Conservation (phyloP, 2,113 vertebrate species). For the Coptodon rendalli region DNA sequence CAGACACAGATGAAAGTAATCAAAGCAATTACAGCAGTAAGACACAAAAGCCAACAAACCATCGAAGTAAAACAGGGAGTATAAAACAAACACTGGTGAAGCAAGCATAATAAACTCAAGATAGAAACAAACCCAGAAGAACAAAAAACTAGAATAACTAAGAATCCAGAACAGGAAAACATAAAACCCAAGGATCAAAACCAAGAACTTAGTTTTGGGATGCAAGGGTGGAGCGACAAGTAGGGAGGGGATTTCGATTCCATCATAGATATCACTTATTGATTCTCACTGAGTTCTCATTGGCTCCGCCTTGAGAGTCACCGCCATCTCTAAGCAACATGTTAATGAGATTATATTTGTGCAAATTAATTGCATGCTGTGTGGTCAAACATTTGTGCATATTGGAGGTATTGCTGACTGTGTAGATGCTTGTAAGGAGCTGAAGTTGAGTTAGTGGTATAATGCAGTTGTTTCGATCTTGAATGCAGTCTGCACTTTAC, state of each 20-base stretch:
- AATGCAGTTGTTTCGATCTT: neutral
- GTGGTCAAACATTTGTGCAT: neutral
- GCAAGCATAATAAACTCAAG: neutral
- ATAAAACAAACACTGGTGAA: neutral
- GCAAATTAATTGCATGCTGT: neutral
- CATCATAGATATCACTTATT: neutral
- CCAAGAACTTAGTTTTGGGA: neutral
- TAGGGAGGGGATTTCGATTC: fast-evolving
- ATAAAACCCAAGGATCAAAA: neutral
- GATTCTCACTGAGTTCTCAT: neutral
- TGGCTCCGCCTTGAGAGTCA: neutral
- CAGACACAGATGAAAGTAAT: neutral
- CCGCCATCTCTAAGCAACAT: neutral
- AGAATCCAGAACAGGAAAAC: neutral
- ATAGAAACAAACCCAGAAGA: neutral
- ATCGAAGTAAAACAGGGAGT: neutral
- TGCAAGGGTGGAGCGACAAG: neutral
- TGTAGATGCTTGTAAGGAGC: neutral
- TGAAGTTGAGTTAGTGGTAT: fast-evolving
- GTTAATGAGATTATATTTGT: neutral
- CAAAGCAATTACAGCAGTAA: neutral
- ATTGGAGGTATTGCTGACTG: neutral
- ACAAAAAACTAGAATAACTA: neutral
- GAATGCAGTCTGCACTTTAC: neutral
- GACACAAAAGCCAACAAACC: neutral